phyloP scores from a whole-genome alignment of 30 jellyfish, hydroid and myxozoan genomes.

The Turritopsis rubra region DNA sequence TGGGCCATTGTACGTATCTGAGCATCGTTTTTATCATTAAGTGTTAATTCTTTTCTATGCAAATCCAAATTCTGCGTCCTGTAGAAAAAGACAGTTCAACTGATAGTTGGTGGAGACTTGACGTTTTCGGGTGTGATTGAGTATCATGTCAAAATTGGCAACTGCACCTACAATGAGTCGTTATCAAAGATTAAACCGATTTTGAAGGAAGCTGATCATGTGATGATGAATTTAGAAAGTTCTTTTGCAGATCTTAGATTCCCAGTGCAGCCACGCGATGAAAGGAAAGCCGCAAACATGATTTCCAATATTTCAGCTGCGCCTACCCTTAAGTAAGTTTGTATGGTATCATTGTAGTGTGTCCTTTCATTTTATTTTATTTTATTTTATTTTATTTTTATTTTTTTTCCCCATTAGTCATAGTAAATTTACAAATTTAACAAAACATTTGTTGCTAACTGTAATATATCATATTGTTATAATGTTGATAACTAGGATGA shows the following conservation, averaged over 20 bases:
- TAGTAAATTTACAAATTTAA: too few species aligned
- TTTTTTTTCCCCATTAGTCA: too few species aligned
- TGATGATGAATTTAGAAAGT: background rate
- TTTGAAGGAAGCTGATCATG: background rate
- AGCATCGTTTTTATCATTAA: too few species aligned
- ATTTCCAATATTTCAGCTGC: background rate
- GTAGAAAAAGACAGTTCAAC: background rate
- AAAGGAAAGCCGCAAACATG: background rate
- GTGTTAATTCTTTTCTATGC: too few species aligned
- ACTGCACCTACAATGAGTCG: constrained; percentile 4
- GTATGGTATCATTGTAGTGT: too few species aligned
- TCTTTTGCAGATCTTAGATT: background rate
- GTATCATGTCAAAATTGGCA: background rate
- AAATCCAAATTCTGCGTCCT: too few species aligned
- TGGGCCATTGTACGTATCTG: too few species aligned
- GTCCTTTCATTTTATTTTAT: too few species aligned
- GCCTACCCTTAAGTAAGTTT: background rate
- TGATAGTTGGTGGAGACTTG: constrained; percentile 4
- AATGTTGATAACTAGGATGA: too few species aligned
- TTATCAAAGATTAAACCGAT: background rate
- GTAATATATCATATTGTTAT: too few species aligned
- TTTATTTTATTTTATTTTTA: too few species aligned
- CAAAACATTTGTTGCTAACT: too few species aligned
- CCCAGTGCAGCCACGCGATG: background rate
- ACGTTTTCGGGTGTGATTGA: constrained; percentile 4